Percentiles rank a stretch among this genome's conserved stretches.
Conservation (phyloP, 2,797 vertebrate genomes). For the Lepus oiostolus region DNA sequence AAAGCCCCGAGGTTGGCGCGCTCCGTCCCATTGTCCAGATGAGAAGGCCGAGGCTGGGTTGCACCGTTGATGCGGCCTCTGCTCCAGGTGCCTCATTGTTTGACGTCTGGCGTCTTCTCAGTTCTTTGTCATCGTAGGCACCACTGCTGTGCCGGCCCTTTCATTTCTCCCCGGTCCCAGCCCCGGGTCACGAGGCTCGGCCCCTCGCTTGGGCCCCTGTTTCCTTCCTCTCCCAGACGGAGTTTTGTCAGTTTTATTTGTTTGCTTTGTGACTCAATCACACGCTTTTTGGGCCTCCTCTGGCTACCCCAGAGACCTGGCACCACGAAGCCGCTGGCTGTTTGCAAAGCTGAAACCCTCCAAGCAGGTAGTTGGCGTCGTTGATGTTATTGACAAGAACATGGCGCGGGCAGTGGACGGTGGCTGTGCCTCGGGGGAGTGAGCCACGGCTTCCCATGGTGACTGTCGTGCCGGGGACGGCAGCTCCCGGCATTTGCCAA, state of each 20-base stretch:
- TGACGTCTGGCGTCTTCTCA: slow-evolving; percentile 7
- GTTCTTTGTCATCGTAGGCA: neutral
- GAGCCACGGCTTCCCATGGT: neutral
- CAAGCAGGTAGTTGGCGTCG: neutral
- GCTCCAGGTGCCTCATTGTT: neutral
- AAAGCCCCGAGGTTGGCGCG: neutral
- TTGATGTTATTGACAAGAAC: slow-evolving; percentile 25
- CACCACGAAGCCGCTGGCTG: neutral
- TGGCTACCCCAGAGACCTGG: neutral
- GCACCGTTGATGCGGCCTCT: neutral
- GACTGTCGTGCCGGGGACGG: neutral
- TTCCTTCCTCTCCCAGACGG: neutral
- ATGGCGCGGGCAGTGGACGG: neutral
- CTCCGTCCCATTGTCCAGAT: neutral
- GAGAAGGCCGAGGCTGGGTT: neutral
- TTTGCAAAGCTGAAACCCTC: neutral
- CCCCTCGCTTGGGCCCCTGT: neutral
- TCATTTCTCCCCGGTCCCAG: neutral
- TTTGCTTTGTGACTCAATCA: neutral
- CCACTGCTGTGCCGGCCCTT: neutral
- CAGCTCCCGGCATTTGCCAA: neutral
- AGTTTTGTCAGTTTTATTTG: neutral
- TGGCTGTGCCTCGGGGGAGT: neutral
- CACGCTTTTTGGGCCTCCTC: too few species aligned
- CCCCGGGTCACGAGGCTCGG: accelerated